Percentiles rank a stretch among this genome's conserved stretches.
These are phyloP conservation scores for Lacerta agilis DNA, from an alignment of 2,797 vertebrate species.

Conservation along the genomic window DNA sequence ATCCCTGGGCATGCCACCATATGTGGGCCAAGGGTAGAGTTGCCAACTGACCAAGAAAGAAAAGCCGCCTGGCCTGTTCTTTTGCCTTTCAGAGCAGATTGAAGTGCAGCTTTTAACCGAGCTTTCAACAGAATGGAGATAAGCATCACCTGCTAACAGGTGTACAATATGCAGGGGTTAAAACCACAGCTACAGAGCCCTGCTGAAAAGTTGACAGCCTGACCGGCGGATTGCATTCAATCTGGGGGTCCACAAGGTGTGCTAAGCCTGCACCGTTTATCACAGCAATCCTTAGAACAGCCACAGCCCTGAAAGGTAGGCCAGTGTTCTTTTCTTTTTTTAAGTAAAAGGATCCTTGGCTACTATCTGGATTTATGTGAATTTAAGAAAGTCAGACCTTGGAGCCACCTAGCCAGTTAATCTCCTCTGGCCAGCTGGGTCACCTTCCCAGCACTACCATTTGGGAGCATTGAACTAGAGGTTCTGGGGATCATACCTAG, in stretches of 20 bases:
- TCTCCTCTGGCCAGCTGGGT: too few relatives aligned
- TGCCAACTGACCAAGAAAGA: neutral
- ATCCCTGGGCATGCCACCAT: too few relatives aligned
- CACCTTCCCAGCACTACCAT: neutral
- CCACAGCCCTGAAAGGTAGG: neutral
- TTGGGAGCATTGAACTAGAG: neutral
- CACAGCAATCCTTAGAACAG: neutral
- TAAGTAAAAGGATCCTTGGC: neutral
- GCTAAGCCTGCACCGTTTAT: neutral
- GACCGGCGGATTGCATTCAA: neutral
- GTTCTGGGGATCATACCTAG: too few relatives aligned
- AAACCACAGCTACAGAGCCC: neutral
- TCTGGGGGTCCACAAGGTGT: neutral
- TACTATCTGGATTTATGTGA: neutral
- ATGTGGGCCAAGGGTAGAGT: too few relatives aligned
- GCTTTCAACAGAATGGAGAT: neutral
- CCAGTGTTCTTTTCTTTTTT: neutral
- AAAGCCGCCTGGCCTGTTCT: too few relatives aligned
- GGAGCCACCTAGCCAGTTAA: neutral
- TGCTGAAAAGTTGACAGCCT: neutral
- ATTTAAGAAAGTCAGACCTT: too few relatives aligned
- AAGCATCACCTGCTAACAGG: neutral
- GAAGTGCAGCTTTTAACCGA: too few relatives aligned
- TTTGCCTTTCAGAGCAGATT: neutral
- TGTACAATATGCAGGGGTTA: neutral